Base-by-base conservation (phyloP, 1,140 invertebrate genomes). In the Euura saliciscinereae region DNA sequence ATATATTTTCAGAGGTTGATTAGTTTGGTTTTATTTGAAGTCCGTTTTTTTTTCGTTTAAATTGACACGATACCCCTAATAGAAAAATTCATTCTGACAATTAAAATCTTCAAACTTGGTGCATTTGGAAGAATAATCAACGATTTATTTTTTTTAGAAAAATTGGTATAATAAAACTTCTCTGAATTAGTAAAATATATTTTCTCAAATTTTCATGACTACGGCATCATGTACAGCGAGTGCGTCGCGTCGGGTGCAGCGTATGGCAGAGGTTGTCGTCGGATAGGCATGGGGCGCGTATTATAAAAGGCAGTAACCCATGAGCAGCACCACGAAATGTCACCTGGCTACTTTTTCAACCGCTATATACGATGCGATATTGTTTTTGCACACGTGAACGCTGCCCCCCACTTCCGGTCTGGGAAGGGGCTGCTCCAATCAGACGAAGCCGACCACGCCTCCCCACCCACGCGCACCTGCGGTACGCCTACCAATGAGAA, bases 321-420 rank as follows among this genome's bases (percentile, higher is more conserved):
- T 78, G 77, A 79, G 82, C 79, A 82, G 82, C 79, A 82, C 83
- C 76, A 76, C 82, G 83, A 83, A 86, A 86, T 86, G 86, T 85
- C 85, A 86, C 85, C 86, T 87, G 85, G 85, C 82, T 82, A 80
- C 80, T 86, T 87, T 86, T 87, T 86, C 81, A 74, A 70, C 69
- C 80, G 78, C 28, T 28, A 28, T 28, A 74, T 73, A 75, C 82
- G 83, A 83, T 83, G 80, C 78, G 83, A 85, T 83, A 85, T 85
- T 80, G 84, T 85, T 85, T 85, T 85, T 85, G 83, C 77, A 69
- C 69, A 43, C 66, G 70, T 65, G 72, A 76, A 76, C 75, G 74
- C 75, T 78, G 71, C 28, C 73, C 82, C 82, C 83, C 78, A 80
- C 78, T 83, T 83, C 81, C 79, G 80, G 81, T 78, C 51, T 75